phyloP scores from a whole-genome alignment of 2,888 invertebrate genomes.

The Sphaerophoria rueppellii region DNA sequence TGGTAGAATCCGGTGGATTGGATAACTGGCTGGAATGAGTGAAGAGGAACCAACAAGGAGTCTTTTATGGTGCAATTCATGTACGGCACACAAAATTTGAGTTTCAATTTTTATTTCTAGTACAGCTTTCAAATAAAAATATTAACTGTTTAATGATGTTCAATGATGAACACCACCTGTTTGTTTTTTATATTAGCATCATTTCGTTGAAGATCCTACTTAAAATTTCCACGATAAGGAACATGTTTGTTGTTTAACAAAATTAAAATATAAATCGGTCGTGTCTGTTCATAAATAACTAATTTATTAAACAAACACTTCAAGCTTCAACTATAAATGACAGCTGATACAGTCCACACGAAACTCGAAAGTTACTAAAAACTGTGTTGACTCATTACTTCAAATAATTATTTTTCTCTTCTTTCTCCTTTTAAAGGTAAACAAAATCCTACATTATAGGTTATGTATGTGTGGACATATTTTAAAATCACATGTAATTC shows the following conservation, averaged over 20 bases:
- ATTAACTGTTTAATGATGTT: too few relatives aligned
- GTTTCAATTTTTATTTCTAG: too few relatives aligned
- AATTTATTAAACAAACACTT: not conserved
- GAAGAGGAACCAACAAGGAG: too few relatives aligned
- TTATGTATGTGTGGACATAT: not conserved
- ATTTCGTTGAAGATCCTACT: too few relatives aligned
- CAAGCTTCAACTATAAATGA: not conserved
- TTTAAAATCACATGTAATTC: slow-evolving; percentile 6
- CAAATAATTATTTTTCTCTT: not conserved
- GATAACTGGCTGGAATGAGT: too few relatives aligned
- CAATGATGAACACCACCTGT: too few relatives aligned
- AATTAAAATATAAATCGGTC: not conserved
- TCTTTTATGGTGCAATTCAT: too few relatives aligned
- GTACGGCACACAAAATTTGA: too few relatives aligned
- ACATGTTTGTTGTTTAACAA: not conserved
- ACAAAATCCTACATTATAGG: not conserved
- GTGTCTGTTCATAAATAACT: not conserved
- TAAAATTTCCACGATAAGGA: too few relatives aligned
- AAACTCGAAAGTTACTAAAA: not conserved
- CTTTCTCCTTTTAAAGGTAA: not conserved
- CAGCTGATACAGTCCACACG: not conserved
- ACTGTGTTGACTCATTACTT: slow-evolving; percentile 7
- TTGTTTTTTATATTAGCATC: too few relatives aligned
- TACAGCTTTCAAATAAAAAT: too few relatives aligned
- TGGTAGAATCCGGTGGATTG: too few relatives aligned